These are phyloP conservation scores for Natator depressus DNA, from an alignment of 2,113 vertebrate species.

Conservation along the genomic window DNA sequence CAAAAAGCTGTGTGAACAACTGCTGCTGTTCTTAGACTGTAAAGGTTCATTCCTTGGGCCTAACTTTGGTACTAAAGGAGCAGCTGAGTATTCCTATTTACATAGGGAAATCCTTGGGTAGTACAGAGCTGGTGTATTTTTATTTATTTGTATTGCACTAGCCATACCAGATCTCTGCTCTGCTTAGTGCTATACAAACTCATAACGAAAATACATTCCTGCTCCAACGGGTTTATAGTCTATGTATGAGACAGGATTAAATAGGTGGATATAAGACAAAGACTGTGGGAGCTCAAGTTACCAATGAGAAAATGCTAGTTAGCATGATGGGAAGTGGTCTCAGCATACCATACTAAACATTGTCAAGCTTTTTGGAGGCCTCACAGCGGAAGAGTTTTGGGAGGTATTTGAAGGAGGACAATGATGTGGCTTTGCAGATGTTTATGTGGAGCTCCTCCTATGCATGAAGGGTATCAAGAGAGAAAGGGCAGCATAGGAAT, in stretches of 20 bases:
- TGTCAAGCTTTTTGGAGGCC: background rate
- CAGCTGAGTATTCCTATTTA: background rate
- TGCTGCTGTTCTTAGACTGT: background rate
- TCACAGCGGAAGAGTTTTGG: background rate
- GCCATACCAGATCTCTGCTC: background rate
- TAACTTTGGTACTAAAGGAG: background rate
- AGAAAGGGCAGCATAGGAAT: background rate
- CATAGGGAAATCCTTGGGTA: background rate
- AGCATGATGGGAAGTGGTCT: background rate
- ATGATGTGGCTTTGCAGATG: background rate
- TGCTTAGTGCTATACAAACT: background rate
- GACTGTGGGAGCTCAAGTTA: background rate
- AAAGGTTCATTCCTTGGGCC: background rate
- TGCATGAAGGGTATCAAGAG: background rate
- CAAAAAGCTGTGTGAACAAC: background rate
- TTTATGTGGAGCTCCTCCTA: background rate
- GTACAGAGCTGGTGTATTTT: accelerated
- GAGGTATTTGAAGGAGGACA: background rate
- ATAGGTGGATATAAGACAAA: background rate
- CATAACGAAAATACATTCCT: background rate
- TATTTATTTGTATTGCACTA: background rate
- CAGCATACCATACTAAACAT: background rate
- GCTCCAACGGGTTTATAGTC: background rate
- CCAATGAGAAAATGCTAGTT: background rate
- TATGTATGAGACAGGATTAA: background rate